These are phyloP conservation scores for Nyleta sp. DNA, from an alignment of 2,888 invertebrate genomes.

Conservation along the genomic window DNA sequence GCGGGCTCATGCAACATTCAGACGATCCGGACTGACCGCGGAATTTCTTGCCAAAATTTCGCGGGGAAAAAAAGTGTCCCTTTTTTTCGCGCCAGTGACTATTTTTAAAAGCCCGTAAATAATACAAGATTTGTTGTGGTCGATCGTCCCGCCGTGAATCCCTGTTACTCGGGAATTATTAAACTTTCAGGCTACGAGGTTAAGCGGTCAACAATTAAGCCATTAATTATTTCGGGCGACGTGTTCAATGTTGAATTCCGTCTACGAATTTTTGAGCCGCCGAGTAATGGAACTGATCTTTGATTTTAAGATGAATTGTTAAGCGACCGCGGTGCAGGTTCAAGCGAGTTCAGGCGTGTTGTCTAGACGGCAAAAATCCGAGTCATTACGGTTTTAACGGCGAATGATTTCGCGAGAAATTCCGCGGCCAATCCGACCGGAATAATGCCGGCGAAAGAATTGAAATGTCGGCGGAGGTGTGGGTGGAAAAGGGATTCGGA, in stretches of 20 bases:
- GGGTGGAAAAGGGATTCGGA: conserved; percentile 71
- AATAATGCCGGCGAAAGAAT: conserved; percentile 71
- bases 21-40: no score
- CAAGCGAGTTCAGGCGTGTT: no score
- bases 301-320: no score
- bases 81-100: neutral
- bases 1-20: no score
- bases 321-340: no score
- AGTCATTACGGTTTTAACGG: no score
- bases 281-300: no score
- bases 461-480: conserved; percentile 60
- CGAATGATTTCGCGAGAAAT: no score
- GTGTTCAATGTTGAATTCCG: neutral
- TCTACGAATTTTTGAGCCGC: no score
- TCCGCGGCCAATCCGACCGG: no score
- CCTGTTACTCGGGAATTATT: conserved; percentile 43
- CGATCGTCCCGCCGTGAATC: conserved; percentile 31
- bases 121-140: conserved; percentile 46
- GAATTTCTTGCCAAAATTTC: neutral
- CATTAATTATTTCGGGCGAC: conserved; percentile 30
- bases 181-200: conserved; percentile 32
- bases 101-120: conserved; percentile 51
- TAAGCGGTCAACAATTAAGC: conserved; percentile 54
- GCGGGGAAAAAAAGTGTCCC: no score
- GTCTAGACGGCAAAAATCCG: no score